phyloP scores from a whole-genome alignment of 2,797 vertebrate species.

The Helarctos malayanus region DNA sequence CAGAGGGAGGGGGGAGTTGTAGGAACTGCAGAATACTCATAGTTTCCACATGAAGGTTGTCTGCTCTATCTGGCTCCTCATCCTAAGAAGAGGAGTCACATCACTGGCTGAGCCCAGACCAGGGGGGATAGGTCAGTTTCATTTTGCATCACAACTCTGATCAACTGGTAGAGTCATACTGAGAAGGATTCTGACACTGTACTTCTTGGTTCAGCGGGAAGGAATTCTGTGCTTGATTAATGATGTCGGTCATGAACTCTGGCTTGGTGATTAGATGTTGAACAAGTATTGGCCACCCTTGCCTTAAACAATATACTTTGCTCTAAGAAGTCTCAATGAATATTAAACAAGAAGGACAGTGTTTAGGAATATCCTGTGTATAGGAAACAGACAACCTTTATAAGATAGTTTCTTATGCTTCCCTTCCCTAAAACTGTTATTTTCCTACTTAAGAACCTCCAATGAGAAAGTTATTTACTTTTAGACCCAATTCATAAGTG shows the following conservation, averaged over 20 bases:
- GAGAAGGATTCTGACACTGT: neutral
- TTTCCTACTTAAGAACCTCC: neutral
- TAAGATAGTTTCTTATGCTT: neutral
- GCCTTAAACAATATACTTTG: neutral
- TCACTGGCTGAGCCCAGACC: neutral
- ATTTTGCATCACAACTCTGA: neutral
- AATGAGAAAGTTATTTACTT: neutral
- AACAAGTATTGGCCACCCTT: neutral
- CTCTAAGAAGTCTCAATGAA: neutral
- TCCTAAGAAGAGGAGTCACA: neutral
- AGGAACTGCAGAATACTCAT: neutral
- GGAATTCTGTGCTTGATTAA: neutral
- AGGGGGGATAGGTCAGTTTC: neutral
- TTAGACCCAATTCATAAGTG: neutral
- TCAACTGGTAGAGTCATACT: neutral
- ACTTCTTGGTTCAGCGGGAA: neutral
- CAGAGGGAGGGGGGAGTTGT: rapidly evolving
- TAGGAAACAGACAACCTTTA: neutral
- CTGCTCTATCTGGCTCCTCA: neutral
- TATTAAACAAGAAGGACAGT: neutral
- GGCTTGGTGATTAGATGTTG: neutral
- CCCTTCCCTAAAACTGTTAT: neutral
- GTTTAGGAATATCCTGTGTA: neutral
- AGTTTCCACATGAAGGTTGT: neutral
- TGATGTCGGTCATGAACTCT: neutral